Conservation (phyloP, 2,888 invertebrate species). For the Rhimphoctona megacephalus region DNA sequence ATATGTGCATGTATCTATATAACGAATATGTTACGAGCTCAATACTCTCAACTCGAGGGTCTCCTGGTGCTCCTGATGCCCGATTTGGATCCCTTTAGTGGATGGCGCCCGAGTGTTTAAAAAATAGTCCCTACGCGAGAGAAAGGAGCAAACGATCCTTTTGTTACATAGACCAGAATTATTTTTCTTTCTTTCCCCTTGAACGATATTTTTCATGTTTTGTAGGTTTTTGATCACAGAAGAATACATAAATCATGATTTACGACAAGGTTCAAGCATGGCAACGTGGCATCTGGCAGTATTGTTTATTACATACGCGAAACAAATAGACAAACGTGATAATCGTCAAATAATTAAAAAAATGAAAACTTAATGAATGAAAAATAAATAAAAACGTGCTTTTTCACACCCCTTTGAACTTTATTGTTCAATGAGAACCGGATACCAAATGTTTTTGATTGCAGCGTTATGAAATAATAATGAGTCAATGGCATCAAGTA, state of each 20-base stretch:
- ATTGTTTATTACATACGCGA: no score
- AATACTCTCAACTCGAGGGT: slow-evolving; percentile 20
- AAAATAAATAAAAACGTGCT: no score
- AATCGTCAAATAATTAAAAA: no score
- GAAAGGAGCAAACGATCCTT: slow-evolving; percentile 17
- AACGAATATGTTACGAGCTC: slow-evolving; percentile 18
- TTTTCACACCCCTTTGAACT: neutral
- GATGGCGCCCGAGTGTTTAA: slow-evolving; percentile 16
- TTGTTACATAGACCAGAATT: neutral
- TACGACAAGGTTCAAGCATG: no score
- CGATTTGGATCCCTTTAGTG: slow-evolving; percentile 18
- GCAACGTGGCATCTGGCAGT: no score
- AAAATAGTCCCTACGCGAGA: slow-evolving; percentile 4
- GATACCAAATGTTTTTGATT: neutral
- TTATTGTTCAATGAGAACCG: neutral
- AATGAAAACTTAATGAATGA: no score
- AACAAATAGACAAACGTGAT: no score
- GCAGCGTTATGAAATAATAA: neutral
- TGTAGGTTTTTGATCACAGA: no score
- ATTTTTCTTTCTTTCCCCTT: neutral
- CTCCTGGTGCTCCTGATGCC: slow-evolving; percentile 23
- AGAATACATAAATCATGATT: no score
- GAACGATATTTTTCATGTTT: neutral
- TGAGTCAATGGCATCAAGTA: neutral
- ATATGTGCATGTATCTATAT: slow-evolving; percentile 14